Base-by-base conservation (phyloP, 2,888 invertebrate species). In the Nasonia oneida region DNA sequence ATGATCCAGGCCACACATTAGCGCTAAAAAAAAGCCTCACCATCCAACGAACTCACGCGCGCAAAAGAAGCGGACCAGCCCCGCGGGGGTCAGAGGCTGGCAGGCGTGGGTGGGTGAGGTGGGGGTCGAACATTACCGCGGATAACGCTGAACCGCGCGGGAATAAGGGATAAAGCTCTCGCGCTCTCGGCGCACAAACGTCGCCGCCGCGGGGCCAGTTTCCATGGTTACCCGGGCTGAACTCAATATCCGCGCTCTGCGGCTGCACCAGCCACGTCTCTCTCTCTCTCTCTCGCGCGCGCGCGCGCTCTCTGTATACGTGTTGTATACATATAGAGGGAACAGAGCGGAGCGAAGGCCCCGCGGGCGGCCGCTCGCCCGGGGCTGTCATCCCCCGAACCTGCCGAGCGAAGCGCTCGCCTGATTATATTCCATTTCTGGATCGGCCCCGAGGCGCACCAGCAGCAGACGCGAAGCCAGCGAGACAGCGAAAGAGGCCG, bases 371-470 rank as follows among this genome's bases (percentile, higher is more conserved):
- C 42, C 47, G 33, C 15, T 71, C 71, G 47, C 47, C 50, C 47
- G 80, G 18, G 76, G 70, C 93, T 92, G 91, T 92, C 93, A 92
- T 93, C 93, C 93, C 92, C 92, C 91, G 91, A 93, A 92, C 90
- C 92, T 91, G 90, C 90, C 90, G 90, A 91, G 90, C 91, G 89
- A 90, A 91, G 91, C 91, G 89, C 90, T 89, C 90, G 90, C 91
- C 92, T 93, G 93, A 93, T 93, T 93, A 93, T 93, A 93, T 93
- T 93, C 92, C 93, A 93, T 93, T 93, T 92, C 93, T 93, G 91
- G 88, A 92, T 90, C 88, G 91, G 79, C 91, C 90, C 89, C 88
- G 86, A 88, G 90, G 89, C 88, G 88, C 53, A n/a, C n/a, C 15
- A 47, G 47, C 50, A n/a, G 57, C 67, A 4, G 33, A 64, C 64